These are phyloP conservation scores for Gari tellinella DNA, from an alignment of 2,888 invertebrate genomes.

Conservation along the genomic window DNA sequence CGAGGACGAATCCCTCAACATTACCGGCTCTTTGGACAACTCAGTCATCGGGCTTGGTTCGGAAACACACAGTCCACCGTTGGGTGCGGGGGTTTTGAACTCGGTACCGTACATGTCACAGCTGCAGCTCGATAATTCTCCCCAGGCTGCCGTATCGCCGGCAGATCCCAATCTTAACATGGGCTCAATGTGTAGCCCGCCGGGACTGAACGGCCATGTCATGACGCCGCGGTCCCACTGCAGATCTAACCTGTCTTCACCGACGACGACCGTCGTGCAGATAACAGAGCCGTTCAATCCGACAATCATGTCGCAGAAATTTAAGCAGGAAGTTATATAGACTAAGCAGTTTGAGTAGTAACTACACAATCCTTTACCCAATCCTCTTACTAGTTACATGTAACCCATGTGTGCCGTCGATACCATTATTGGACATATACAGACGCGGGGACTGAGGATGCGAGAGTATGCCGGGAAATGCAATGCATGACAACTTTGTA, in stretches of 20 bases:
- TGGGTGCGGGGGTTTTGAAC: constrained; percentile 29
- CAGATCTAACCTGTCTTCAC: constrained; percentile 24
- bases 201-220: constrained; percentile 22
- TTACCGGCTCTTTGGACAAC: constrained; percentile 22
- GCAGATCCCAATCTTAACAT: constrained; percentile 61
- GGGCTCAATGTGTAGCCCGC: constrained; percentile 45
- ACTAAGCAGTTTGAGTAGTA: neutral
- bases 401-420: too few relatives aligned
- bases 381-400: too few relatives aligned
- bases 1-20: constrained; percentile 36
- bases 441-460: too few relatives aligned
- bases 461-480: too few relatives aligned
- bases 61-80: constrained; percentile 47
- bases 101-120: constrained; percentile 45
- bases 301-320: constrained; percentile 48
- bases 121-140: constrained; percentile 55
- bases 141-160: constrained; percentile 60
- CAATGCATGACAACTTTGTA: too few relatives aligned
- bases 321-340: constrained; percentile 67
- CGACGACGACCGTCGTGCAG: constrained; percentile 21
- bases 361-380: too few relatives aligned
- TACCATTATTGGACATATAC: too few relatives aligned
- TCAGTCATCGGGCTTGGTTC: constrained; percentile 26
- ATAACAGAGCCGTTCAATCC: constrained; percentile 56
- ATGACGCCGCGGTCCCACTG: constrained; percentile 13